Evolutionary conservation across 2,113 vertebrate species (phyloP).

Genomic region (Turdus rufiventris): DNA sequence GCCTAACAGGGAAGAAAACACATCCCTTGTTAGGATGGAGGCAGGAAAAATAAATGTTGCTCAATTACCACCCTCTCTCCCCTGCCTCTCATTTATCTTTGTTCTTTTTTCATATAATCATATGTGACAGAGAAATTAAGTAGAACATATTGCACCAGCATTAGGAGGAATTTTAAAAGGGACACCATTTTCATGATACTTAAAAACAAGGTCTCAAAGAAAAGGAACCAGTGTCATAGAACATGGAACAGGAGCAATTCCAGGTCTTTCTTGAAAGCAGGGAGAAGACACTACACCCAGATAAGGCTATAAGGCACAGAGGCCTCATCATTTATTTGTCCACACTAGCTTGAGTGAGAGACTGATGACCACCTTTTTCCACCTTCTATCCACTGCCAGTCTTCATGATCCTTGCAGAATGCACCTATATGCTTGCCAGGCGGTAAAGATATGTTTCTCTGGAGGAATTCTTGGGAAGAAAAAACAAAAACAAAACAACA

Average conservation of each 20-base stretch:
- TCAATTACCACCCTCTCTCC: background rate
- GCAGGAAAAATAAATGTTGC: background rate
- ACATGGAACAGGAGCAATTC: background rate
- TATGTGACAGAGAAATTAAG: background rate
- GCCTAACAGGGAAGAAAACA: background rate
- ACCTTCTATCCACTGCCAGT: background rate
- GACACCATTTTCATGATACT: background rate
- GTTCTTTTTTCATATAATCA: background rate
- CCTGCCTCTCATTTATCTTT: background rate
- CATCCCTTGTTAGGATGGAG: background rate
- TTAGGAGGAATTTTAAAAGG: background rate
- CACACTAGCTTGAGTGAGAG: background rate
- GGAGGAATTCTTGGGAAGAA: background rate
- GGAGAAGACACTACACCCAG: background rate
- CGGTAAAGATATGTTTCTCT: background rate
- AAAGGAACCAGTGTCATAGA: background rate
- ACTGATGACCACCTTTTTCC: background rate
- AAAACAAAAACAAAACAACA: background rate
- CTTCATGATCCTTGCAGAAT: background rate
- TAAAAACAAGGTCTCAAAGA: background rate
- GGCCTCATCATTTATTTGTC: background rate
- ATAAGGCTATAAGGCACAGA: background rate
- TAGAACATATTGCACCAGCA: background rate
- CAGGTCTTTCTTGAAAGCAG: background rate
- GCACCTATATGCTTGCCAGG: background rate